Evolutionary conservation across 2,113 vertebrate species (phyloP).

Genomic region (Diphyllodes magnificus): DNA sequence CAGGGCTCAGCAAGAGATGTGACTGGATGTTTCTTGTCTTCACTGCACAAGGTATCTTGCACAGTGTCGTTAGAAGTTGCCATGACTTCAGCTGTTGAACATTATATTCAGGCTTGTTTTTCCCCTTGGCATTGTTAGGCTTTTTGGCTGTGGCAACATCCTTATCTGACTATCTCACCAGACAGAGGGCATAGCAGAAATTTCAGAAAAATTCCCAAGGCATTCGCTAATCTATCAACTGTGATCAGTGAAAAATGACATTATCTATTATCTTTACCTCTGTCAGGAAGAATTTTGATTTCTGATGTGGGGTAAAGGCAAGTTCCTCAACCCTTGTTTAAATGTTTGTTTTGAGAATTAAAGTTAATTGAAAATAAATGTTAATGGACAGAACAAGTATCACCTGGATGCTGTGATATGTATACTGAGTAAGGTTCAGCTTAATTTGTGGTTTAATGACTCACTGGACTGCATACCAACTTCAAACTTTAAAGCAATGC

Average conservation of each 20-base stretch:
- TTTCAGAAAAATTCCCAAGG: neutral
- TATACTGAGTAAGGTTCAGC: neutral
- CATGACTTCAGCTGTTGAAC: neutral
- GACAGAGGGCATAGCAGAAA: neutral
- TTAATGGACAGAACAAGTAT: neutral
- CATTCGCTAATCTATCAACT: neutral
- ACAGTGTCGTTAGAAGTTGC: neutral
- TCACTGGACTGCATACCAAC: neutral
- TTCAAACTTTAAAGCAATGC: neutral
- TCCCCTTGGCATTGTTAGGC: neutral
- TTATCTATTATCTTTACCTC: neutral
- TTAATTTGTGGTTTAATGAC: neutral
- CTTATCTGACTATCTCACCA: neutral
- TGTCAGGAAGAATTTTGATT: neutral
- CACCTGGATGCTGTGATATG: neutral
- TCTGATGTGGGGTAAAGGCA: neutral
- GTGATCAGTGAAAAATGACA: neutral
- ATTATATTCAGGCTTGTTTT: neutral
- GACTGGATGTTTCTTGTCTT: neutral
- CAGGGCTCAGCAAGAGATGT: neutral
- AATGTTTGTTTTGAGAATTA: neutral
- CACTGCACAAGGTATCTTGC: neutral
- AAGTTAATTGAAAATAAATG: neutral
- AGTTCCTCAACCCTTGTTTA: neutral
- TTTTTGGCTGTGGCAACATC: neutral